Conservation (phyloP, 1,140 invertebrate species). For the Aphis gossypii region DNA sequence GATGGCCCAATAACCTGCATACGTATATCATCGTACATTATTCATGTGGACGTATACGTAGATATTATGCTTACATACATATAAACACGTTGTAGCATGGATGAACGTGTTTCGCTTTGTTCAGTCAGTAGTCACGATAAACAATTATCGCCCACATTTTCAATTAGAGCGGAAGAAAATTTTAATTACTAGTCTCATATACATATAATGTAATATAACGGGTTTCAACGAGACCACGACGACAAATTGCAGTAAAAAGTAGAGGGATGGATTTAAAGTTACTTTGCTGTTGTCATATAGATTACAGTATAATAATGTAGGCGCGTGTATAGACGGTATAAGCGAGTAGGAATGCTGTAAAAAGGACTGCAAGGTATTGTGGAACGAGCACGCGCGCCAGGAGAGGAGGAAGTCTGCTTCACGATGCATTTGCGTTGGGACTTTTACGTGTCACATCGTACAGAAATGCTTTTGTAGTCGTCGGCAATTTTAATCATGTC, state of each 20-base stretch:
- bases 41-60: background rate
- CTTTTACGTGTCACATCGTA: slow-evolving; percentile 31
- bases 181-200: background rate
- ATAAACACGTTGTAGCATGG: background rate
- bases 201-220: background rate
- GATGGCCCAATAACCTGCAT: slow-evolving; percentile 13
- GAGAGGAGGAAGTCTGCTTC: background rate
- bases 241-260: background rate
- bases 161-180: slow-evolving; percentile 51
- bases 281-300: background rate
- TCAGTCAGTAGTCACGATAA: slow-evolving; percentile 38
- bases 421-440: background rate
- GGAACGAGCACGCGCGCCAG: background rate
- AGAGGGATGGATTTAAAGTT: background rate
- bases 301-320: background rate
- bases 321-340: background rate
- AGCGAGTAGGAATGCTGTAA: background rate
- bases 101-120: slow-evolving; percentile 15
- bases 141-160: background rate
- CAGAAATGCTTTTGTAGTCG: slow-evolving; percentile 52
- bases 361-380: background rate
- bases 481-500: slow-evolving; percentile 50
- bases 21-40: background rate
- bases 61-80: background rate
- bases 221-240: background rate